Conservation (phyloP, 2,113 vertebrate species). For the Nibea albiflora region DNA sequence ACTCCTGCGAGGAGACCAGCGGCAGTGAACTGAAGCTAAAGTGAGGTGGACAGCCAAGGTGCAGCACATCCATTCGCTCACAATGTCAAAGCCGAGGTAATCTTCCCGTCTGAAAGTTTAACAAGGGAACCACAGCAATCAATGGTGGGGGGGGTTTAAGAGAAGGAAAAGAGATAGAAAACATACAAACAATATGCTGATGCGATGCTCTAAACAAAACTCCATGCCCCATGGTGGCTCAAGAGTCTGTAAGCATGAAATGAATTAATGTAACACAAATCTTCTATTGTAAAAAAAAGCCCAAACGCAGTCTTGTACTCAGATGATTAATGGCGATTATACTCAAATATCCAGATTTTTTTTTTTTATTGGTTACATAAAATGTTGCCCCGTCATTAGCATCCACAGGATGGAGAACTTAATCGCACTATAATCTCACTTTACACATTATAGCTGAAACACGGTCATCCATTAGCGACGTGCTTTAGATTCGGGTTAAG, state of each 20-base stretch:
- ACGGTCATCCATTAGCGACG: constrained; percentile 60
- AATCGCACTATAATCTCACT: constrained; percentile 71
- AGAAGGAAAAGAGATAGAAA: background rate
- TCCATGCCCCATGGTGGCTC: constrained; percentile 1
- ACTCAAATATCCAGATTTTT: constrained; percentile 29
- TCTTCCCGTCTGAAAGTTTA: constrained; percentile 56
- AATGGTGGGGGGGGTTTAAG: constrained; percentile 21
- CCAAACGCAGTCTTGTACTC: constrained; percentile 30
- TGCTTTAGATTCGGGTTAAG: constrained; percentile 73
- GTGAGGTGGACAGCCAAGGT: constrained; percentile 68
- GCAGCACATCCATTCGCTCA: constrained; percentile 41
- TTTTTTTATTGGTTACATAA: constrained; percentile 32
- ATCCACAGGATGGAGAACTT: constrained; percentile 46
- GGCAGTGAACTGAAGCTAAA: constrained; percentile 53
- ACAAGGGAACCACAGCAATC: constrained; percentile 58
- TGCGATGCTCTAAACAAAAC: constrained; percentile 22
- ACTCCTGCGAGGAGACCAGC: constrained; percentile 30
- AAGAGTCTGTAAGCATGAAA: constrained; percentile 10
- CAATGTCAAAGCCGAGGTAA: constrained; percentile 43
- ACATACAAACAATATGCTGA: constrained; percentile 33
- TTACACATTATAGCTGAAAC: constrained; percentile 68
- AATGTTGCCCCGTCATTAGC: constrained; percentile 52
- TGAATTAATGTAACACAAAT: constrained; percentile 38
- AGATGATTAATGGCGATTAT: constrained; percentile 65
- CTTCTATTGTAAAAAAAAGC: constrained; percentile 7